phyloP scores from a whole-genome alignment of 2,113 vertebrate species.

The Antigone vipio region DNA sequence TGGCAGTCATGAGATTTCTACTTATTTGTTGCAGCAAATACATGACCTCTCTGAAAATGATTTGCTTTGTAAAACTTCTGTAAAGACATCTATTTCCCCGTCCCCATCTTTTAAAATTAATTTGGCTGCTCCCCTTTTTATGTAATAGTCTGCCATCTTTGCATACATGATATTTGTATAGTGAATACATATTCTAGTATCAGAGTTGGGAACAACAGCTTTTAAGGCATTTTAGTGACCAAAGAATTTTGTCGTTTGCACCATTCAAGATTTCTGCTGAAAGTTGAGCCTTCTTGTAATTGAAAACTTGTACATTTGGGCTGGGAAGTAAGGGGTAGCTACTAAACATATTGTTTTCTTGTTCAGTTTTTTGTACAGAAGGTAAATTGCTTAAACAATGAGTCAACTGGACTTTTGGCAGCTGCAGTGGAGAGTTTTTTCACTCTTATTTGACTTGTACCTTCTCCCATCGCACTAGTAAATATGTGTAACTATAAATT shows the following conservation, averaged over 20 bases:
- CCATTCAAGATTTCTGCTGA: not conserved
- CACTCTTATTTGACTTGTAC: not conserved
- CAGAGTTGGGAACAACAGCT: not conserved
- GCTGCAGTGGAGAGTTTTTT: not conserved
- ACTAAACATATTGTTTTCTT: not conserved
- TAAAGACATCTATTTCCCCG: not conserved
- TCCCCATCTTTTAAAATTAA: not conserved
- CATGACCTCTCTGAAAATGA: not conserved
- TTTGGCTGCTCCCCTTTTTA: not conserved
- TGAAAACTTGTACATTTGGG: not conserved
- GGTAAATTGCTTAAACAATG: not conserved
- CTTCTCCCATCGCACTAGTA: not conserved
- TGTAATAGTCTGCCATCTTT: not conserved
- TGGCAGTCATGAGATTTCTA: not conserved
- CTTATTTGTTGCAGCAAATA: not conserved
- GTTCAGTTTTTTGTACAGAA: not conserved
- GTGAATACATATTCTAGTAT: not conserved
- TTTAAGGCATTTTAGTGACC: not conserved
- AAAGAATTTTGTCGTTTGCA: accelerated
- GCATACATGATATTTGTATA: not conserved
- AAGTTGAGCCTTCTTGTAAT: not conserved
- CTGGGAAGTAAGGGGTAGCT: not conserved
- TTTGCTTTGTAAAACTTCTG: not conserved
- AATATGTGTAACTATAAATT: not conserved
- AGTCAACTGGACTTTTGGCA: not conserved